A percentile compares a stretch with the other conserved stretches of the same genome.
Conservation (phyloP, 2,797 vertebrate species). For the Danionella dracula region DNA sequence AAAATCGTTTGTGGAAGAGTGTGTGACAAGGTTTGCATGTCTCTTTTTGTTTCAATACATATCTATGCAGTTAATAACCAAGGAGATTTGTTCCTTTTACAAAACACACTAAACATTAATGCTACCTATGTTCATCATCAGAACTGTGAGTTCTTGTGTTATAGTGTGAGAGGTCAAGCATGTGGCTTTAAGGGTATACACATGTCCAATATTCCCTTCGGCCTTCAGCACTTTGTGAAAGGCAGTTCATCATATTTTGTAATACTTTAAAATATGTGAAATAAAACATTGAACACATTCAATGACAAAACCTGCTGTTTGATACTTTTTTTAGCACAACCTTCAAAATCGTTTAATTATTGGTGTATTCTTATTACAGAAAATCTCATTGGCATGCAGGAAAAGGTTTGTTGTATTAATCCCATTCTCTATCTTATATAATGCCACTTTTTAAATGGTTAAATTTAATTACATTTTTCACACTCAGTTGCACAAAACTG, state of each 20-base stretch:
- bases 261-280: slow-evolving; percentile 56
- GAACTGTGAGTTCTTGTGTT: slow-evolving; percentile 25
- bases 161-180: slow-evolving; percentile 2
- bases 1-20: neutral
- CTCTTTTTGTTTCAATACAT: slow-evolving; percentile 43
- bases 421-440: too few relatives aligned
- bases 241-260: slow-evolving; percentile 56
- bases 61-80: slow-evolving; percentile 59
- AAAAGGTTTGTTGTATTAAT: too few relatives aligned
- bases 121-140: slow-evolving; percentile 49
- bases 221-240: slow-evolving; percentile 53
- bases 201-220: slow-evolving; percentile 41
- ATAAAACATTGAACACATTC: slow-evolving; percentile 50
- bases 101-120: slow-evolving; percentile 48
- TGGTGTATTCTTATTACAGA: neutral
- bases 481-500: too few relatives aligned
- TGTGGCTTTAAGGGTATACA: slow-evolving; percentile 40
- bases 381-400: neutral
- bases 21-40: slow-evolving; percentile 17
- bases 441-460: too few relatives aligned
- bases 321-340: neutral
- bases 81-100: slow-evolving; percentile 41
- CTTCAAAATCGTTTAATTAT: too few relatives aligned
- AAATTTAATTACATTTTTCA: too few relatives aligned
- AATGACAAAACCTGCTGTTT: slow-evolving; percentile 16